A percentile compares a stretch with the other conserved stretches of the same genome.
These are phyloP conservation scores for Salticus scenicus DNA, from an alignment of 2,888 invertebrate genomes.

Conservation along the genomic window DNA sequence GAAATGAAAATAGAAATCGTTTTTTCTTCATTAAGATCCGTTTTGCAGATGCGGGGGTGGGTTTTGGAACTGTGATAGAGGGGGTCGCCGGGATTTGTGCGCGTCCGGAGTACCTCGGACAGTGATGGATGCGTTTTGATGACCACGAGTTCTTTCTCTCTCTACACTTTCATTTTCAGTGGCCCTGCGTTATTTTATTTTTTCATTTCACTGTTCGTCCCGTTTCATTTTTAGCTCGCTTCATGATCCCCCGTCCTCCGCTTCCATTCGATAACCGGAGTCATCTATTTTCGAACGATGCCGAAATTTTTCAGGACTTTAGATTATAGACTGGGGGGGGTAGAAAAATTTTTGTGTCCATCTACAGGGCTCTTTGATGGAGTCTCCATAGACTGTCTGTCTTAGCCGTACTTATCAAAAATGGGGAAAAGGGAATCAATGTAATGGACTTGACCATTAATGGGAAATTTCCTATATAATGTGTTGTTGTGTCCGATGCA, in stretches of 20 bases:
- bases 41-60: slow-evolving; percentile 63
- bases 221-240: slow-evolving; percentile 57
- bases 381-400: too few species aligned
- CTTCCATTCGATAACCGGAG: slow-evolving; percentile 63
- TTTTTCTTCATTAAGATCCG: slow-evolving; percentile 70
- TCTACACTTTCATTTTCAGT: slow-evolving; percentile 66
- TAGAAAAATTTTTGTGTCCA: too few species aligned
- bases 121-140: slow-evolving; percentile 65
- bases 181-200: slow-evolving; percentile 24
- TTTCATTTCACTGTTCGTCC: neutral
- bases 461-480: too few species aligned
- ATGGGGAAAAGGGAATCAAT: too few species aligned
- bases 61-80: slow-evolving; percentile 23
- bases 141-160: slow-evolving; percentile 56
- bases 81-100: slow-evolving; percentile 51
- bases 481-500: too few species aligned
- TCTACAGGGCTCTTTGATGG: too few species aligned
- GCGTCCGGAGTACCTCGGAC: slow-evolving; percentile 39
- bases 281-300: slow-evolving; percentile 57
- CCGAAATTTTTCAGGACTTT: slow-evolving; percentile 30
- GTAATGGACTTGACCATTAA: too few species aligned
- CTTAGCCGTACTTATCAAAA: too few species aligned
- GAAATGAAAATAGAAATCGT: slow-evolving; percentile 70
- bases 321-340: neutral
- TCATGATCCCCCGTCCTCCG: slow-evolving; percentile 52